Evolutionary conservation across 2,113 vertebrate species (phyloP).

Genomic region (Isichthys henryi): DNA sequence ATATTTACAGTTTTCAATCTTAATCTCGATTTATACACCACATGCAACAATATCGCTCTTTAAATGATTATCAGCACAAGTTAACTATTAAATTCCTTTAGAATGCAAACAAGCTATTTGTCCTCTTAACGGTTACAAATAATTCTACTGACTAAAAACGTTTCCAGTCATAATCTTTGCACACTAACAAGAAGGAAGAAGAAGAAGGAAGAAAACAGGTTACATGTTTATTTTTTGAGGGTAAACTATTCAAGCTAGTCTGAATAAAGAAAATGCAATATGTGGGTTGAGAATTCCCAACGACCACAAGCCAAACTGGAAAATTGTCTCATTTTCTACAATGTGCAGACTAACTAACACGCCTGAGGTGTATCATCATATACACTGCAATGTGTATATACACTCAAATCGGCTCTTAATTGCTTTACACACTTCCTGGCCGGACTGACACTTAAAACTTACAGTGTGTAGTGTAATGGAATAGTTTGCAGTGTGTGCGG

Average conservation of each 20-base stretch:
- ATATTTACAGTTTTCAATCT: neutral
- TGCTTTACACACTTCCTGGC: neutral
- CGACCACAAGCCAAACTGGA: neutral
- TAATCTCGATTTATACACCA: neutral
- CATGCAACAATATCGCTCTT: neutral
- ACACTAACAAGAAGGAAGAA: neutral
- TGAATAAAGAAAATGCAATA: neutral
- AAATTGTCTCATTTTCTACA: neutral
- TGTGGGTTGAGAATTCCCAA: neutral
- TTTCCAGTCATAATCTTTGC: neutral
- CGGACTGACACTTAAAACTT: neutral
- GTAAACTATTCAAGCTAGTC: neutral
- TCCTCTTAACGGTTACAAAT: neutral
- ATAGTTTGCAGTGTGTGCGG: neutral
- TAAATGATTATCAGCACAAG: neutral
- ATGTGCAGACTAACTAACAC: no score
- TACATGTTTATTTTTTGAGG: neutral
- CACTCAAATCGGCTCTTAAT: neutral
- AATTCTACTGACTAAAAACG: neutral
- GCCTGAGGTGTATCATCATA: neutral
- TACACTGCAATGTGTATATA: neutral
- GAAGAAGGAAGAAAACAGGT: neutral
- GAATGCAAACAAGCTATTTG: neutral
- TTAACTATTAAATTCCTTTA: neutral
- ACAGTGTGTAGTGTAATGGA: neutral